These are phyloP conservation scores for Virgularia gustaviana DNA, from an alignment of 92 coral and sea anemone species.

Conservation along the genomic window DNA sequence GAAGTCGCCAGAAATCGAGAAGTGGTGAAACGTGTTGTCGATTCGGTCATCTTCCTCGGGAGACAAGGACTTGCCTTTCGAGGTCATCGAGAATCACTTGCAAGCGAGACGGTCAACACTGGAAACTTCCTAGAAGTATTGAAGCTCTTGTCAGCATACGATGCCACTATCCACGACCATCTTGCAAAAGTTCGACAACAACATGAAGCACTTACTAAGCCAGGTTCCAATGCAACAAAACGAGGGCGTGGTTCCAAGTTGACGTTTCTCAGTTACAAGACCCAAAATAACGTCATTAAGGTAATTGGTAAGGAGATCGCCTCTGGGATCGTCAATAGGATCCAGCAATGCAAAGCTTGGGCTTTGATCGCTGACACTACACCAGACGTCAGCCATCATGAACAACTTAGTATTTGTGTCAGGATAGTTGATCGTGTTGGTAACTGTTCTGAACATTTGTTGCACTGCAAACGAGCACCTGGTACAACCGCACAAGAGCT, in stretches of 20 bases:
- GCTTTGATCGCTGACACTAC: constrained; percentile 19
- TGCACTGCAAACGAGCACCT: neutral
- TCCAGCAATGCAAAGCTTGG: neutral
- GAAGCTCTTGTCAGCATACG: constrained; percentile 3
- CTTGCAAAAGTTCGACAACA: constrained; percentile 6
- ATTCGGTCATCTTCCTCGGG: neutral
- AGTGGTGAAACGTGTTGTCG: neutral
- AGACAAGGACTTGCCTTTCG: neutral
- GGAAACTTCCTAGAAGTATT: constrained; percentile 13
- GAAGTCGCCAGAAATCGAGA: neutral
- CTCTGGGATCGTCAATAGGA: constrained; percentile 1
- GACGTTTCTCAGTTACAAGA: constrained; percentile 6
- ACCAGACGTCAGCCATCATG: constrained; percentile 2
- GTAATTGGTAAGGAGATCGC: constrained; percentile 12
- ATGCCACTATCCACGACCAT: constrained; percentile 9
- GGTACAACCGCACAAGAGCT: constrained; percentile 21
- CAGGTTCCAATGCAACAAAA: neutral
- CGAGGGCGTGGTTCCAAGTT: constrained; percentile 8
- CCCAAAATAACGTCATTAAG: constrained; percentile 5
- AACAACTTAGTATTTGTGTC: neutral
- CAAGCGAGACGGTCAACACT: constrained; percentile 1
- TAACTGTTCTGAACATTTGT: neutral
- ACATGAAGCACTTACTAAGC: neutral
- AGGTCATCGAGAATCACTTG: constrained; percentile 26
- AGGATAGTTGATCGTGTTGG: neutral